Conservation (phyloP, 2,113 vertebrate species). For the Solenodon paradoxus region DNA sequence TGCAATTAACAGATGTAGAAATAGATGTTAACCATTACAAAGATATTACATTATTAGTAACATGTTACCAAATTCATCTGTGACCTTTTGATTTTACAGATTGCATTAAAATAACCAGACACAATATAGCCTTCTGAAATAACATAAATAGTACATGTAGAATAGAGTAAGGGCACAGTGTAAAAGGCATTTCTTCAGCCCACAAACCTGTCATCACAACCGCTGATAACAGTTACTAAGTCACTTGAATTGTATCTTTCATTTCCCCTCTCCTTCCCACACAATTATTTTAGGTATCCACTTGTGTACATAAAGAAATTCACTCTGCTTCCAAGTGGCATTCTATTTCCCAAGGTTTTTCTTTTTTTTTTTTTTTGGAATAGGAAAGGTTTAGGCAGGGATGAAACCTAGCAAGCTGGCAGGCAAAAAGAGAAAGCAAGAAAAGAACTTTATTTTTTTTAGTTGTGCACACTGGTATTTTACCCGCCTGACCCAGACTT, state of each 20-base stretch:
- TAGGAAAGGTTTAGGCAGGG: no score
- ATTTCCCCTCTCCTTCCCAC: background rate
- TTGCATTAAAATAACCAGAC: background rate
- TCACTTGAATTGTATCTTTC: background rate
- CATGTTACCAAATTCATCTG: background rate
- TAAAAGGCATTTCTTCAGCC: background rate
- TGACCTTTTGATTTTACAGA: background rate
- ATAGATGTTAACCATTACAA: background rate
- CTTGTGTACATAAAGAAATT: background rate
- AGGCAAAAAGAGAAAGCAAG: no score
- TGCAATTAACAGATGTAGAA: slow-evolving; percentile 9
- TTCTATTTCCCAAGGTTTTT: background rate
- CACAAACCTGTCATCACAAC: background rate
- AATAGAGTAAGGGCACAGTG: background rate
- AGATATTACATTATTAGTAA: background rate
- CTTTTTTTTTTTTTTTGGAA: no score
- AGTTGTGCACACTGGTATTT: no score
- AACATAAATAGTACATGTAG: background rate
- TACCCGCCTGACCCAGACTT: no score
- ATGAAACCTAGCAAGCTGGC: no score
- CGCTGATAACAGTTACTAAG: background rate
- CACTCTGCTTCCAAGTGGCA: background rate
- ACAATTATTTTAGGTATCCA: background rate
- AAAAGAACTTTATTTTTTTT: no score
- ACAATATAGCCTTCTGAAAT: background rate